Evolutionary conservation across 2,888 invertebrate genomes (phyloP), one percentile per base, ranked within the genome.

Genomic region (Hydriomena furcata): DNA sequence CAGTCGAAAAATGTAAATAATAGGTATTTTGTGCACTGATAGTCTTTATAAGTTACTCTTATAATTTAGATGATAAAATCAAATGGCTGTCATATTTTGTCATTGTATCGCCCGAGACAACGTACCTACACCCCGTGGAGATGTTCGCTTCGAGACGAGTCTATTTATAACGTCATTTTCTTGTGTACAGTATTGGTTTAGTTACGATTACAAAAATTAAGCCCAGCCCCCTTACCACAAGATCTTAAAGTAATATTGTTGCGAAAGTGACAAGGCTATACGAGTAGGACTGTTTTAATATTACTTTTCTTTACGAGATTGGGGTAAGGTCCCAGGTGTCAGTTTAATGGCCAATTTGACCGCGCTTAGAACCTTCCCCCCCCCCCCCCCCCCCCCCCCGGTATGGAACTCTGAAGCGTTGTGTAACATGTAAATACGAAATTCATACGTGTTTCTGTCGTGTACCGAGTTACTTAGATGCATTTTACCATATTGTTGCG

Each of bases 401-500:
- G 60, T 61, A 67, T 65, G 55, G 60, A 57, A 71, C 63, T 59
- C 67, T 68, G 76, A 72, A 70, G 73, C 71, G 56, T 64, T 57
- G 66, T 66, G 58, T 61, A 67, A 62, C 71, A 60, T 87, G 85
- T 88, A 87, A 84, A 88, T 87, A 86, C 47, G 28, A 48, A 79
- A 72, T 65, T 68, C 65, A 71, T 76, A 79, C 68, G 73, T 79
- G 77, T 81, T 78, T 80, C 81, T 82, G 80, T 82, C 76, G 70
- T 76, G 73, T 73, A 63, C 60, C 51, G 70, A 71, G 69, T 70
- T 70, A 78, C 74, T 80, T 84, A 84, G 83, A 81, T 85, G 88
- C 88, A 88, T 87, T 87, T 88, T 86, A 88, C 87, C 85, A 84
- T 56, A 57, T 85, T 84, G 79, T 85, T 84, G 87, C 87, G 79